These are phyloP conservation scores for Brachyhypopomus occidentalis DNA, from an alignment of 2,113 vertebrate genomes.

Conservation along the genomic window DNA sequence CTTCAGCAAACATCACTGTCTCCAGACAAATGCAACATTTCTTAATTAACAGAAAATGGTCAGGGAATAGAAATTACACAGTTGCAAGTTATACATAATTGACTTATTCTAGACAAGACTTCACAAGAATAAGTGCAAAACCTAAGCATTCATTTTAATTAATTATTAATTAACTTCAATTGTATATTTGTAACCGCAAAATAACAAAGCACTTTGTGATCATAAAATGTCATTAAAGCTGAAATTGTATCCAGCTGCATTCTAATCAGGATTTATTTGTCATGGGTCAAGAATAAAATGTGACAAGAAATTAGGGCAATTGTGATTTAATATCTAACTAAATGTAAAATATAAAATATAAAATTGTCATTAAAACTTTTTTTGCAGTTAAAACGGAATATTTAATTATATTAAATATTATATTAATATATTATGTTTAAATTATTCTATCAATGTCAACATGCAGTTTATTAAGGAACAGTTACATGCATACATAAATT, in stretches of 20 bases:
- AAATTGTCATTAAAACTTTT: background rate
- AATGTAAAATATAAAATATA: too few species aligned
- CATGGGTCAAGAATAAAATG: too few species aligned
- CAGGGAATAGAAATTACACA: constrained; percentile 50
- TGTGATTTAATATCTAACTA: too few species aligned
- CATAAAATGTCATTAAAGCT: constrained; percentile 7
- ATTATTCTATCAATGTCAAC: too few species aligned
- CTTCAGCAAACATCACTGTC: constrained; percentile 58
- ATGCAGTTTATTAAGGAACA: background rate
- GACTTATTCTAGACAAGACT: constrained; percentile 27
- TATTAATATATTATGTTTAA: too few species aligned
- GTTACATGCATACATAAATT: background rate
- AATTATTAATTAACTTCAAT: background rate
- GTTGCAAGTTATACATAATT: constrained; percentile 60
- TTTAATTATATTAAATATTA: too few species aligned
- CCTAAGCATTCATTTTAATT: constrained; percentile 8
- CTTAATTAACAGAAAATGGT: constrained; percentile 56
- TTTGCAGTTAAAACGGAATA: background rate
- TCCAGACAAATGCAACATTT: constrained; percentile 51
- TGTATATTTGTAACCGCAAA: too few species aligned
- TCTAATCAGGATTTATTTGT: too few species aligned
- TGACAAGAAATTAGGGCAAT: too few species aligned
- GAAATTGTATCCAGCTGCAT: background rate
- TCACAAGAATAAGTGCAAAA: background rate
- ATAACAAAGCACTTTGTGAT: background rate